Evolutionary conservation across 2,888 invertebrate species (phyloP).

Genomic region (Macaria liturata): DNA sequence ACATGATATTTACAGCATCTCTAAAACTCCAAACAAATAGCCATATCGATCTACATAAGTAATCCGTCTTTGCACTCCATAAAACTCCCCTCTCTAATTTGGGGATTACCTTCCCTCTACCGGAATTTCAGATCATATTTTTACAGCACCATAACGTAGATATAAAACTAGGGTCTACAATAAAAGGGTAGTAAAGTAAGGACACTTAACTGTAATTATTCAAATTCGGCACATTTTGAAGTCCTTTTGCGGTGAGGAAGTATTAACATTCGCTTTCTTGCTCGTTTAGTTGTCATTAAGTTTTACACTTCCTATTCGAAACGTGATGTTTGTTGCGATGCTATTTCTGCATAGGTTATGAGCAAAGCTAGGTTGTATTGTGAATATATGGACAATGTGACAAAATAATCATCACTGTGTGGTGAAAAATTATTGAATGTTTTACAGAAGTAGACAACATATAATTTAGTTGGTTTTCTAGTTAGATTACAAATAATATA

Average conservation of each 20-base stretch:
- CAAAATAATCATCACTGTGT: too few species aligned
- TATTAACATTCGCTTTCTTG: constrained; percentile 19
- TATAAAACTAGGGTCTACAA: constrained; percentile 17
- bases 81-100: constrained; percentile 20
- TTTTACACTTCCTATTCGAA: constrained; percentile 16
- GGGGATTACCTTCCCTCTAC: constrained; percentile 37
- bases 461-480: too few species aligned
- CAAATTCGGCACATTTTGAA: constrained; percentile 17
- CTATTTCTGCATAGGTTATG: background rate
- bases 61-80: background rate
- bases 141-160: constrained; percentile 11
- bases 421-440: too few species aligned
- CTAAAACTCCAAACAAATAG: too few species aligned
- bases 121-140: constrained; percentile 17
- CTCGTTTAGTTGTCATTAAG: constrained; percentile 17
- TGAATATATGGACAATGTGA: background rate
- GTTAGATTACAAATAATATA: too few species aligned
- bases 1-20: too few species aligned
- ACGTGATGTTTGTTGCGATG: constrained; percentile 9
- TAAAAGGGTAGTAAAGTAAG: constrained; percentile 16
- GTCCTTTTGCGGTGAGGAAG: constrained; percentile 18
- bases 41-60: too few species aligned
- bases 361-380: background rate
- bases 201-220: constrained; percentile 26
- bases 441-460: too few species aligned